Base-by-base conservation (phyloP, 1,140 invertebrate species). In the Aethina tumida region DNA sequence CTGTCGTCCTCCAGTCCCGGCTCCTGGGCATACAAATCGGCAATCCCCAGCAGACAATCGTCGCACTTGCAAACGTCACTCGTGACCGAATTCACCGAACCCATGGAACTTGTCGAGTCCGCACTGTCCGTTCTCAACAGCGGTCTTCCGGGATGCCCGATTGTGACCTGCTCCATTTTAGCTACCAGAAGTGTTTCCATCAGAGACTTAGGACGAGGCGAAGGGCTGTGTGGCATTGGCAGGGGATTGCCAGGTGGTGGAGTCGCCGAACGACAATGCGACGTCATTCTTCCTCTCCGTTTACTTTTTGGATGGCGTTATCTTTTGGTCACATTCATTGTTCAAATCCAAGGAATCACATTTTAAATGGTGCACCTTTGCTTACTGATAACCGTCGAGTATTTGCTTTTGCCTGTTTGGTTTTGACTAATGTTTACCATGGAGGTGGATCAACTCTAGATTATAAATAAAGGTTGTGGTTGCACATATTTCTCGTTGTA, bases 11-110 rank as follows among this genome's bases (percentile, higher is more conserved):
- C 53, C 26, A 70, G 71, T 25, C 63, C 56, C 19, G 69, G 71
- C 43, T 73, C 73, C 41, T 79, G 70, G 33, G 75, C 71, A 50
- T 75, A 77, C 32, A 74, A 64, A 65, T 88, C 84, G 39, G 76
- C 80, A 47, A 86, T 86, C 4, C 81, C 84, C 39, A 88, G 66
- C 20, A 88, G 62, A 45, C 84, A 88, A 60, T 88, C 84, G 56
- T 88, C 84, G 59, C 84, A 88, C 18, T 75, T 67, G 59, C 84
- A 88, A 28, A 83, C 74, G 48, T 85, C 81, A 53, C 74, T 80
- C 19, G 70, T 68, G 16, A 36, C 18, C 2, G 80, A 82, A 37
- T 69, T 72, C 49, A 73, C 68, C 2, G 77, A 79, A 13, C 79
- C 76, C 36, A 81, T 70, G 48, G 81, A 84, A 49, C 75, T 77